Percentiles rank a stretch among this genome's conserved stretches.
Conservation (phyloP, 2,113 vertebrate genomes). For the Campylomormyrus numenius region DNA sequence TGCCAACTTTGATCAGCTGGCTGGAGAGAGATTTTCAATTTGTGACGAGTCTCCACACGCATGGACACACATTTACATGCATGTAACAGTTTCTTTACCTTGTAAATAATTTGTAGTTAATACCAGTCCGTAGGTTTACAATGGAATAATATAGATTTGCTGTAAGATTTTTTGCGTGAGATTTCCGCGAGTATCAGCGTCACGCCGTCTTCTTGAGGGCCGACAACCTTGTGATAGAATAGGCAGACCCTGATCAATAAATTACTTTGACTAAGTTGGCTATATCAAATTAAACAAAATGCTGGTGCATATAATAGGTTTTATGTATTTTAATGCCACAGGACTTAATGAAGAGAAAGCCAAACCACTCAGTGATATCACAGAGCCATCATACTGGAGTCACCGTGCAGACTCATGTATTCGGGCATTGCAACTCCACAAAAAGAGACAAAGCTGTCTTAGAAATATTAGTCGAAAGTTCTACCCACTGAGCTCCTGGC, state of each 20-base stretch:
- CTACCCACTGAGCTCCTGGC: neutral
- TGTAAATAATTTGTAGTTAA: neutral
- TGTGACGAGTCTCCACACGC: neutral
- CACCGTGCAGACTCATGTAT: neutral
- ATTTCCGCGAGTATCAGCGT: neutral
- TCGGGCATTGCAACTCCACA: neutral
- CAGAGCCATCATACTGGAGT: neutral
- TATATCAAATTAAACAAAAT: neutral
- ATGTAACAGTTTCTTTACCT: neutral
- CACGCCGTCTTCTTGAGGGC: neutral
- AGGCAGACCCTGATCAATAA: neutral
- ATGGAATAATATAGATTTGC: neutral
- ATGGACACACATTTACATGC: neutral
- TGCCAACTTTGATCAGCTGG: neutral
- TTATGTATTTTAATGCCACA: neutral
- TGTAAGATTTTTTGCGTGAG: neutral
- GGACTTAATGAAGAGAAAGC: neutral
- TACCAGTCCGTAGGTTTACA: neutral
- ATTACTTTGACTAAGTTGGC: neutral
- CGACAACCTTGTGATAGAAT: neutral
- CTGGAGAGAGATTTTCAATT: neutral
- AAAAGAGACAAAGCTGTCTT: neutral
- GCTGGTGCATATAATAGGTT: neutral
- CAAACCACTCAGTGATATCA: neutral
- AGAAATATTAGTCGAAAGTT: neutral